phyloP scores from a whole-genome alignment of 2,113 vertebrate species.

The Lonchura striata region DNA sequence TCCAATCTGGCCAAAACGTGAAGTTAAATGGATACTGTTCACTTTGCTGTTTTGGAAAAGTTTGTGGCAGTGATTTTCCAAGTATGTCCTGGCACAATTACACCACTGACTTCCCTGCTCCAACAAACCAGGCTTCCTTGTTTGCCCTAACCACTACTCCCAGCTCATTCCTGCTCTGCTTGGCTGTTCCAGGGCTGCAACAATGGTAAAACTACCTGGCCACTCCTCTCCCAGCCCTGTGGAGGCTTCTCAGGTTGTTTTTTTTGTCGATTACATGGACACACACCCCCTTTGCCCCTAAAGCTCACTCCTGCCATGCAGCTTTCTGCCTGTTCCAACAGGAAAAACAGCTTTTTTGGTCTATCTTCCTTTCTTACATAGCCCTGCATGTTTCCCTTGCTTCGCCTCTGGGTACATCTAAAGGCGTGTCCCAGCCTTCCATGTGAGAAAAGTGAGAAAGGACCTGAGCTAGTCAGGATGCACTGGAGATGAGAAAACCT shows the following conservation, averaged over 20 bases:
- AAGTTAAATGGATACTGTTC: background rate
- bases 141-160: background rate
- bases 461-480: background rate
- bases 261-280: background rate
- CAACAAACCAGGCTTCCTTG: background rate
- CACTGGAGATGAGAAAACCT: background rate
- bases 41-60: background rate
- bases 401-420: too few relatives aligned
- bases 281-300: background rate
- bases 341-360: background rate
- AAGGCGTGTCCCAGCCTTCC: background rate
- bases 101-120: background rate
- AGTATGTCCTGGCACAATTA: background rate
- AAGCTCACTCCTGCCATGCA: background rate
- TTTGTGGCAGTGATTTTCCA: background rate
- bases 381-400: background rate
- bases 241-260: fast-evolving
- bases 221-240: background rate
- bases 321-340: background rate
- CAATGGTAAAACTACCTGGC: background rate
- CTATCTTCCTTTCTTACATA: background rate
- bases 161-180: background rate
- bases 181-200: background rate
- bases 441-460: background rate
- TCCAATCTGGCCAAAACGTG: background rate